phyloP scores from a whole-genome alignment of 2,797 vertebrate species.

The Sebastes itinus region DNA sequence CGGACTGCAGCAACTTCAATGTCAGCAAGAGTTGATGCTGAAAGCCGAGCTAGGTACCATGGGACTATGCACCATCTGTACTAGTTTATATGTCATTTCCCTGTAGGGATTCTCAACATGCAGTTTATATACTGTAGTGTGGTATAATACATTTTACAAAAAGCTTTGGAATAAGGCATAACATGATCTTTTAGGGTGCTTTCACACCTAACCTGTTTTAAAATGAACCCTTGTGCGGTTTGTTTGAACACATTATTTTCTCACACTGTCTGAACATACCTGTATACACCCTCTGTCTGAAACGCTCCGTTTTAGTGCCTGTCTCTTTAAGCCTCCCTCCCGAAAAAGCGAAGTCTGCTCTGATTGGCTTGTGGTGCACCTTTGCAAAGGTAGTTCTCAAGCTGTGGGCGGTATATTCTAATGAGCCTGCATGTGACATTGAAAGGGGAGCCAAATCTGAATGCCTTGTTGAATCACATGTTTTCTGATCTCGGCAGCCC shows the following conservation, averaged over 20 bases:
- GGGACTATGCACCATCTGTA: too few species aligned
- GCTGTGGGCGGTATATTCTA: too few species aligned
- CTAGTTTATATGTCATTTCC: background rate
- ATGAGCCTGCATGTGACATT: too few species aligned
- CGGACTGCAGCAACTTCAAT: background rate
- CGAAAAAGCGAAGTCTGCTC: fast-evolving
- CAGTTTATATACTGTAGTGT: constrained; percentile 11
- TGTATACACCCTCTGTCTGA: too few species aligned
- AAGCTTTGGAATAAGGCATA: background rate
- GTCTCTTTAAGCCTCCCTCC: too few species aligned
- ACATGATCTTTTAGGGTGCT: background rate
- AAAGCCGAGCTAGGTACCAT: too few species aligned
- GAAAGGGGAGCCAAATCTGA: too few species aligned
- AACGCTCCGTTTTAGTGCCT: too few species aligned
- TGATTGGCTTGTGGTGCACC: too few species aligned
- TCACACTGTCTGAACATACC: too few species aligned
- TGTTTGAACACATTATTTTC: background rate
- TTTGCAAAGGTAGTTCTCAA: too few species aligned
- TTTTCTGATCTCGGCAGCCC: fast-evolving
- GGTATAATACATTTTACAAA: background rate
- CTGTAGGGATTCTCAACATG: background rate
- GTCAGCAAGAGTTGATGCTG: constrained; percentile 28
- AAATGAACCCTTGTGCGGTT: background rate
- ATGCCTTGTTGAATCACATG: too few species aligned
- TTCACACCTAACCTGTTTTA: background rate